These are phyloP conservation scores for Bos javanicus DNA, from an alignment of 2,113 vertebrate species.

Conservation along the genomic window DNA sequence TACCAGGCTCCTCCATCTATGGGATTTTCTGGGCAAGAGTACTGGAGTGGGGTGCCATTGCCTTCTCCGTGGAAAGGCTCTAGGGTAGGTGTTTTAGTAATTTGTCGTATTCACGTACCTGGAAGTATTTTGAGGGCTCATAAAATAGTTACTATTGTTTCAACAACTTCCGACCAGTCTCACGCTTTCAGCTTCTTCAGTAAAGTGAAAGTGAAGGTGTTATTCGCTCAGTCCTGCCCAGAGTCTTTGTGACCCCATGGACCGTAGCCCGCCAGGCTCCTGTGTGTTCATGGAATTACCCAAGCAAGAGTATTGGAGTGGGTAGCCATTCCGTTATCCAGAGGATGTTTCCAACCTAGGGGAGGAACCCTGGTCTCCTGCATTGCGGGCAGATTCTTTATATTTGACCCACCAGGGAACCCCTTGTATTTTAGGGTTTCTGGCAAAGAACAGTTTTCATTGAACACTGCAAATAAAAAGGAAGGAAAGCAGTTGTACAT, in stretches of 20 bases:
- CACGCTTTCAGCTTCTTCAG: background rate
- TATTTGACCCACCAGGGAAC: background rate
- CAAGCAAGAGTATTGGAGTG: background rate
- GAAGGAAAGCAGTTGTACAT: background rate
- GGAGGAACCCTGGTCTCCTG: background rate
- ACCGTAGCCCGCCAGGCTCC: background rate
- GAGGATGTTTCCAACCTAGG: background rate
- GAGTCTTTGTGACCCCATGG: background rate
- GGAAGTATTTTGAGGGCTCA: background rate
- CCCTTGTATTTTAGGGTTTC: background rate
- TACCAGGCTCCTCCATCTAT: too few relatives aligned
- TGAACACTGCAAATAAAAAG: background rate
- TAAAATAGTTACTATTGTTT: background rate
- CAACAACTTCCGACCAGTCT: background rate
- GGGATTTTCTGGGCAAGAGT: too few relatives aligned
- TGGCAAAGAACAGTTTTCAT: background rate
- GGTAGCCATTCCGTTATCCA: background rate
- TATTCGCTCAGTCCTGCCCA: background rate
- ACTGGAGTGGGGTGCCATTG: too few relatives aligned
- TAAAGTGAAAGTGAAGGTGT: background rate
- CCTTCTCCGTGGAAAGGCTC: background rate
- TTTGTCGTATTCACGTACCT: too few relatives aligned
- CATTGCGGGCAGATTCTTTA: background rate
- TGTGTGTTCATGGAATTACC: background rate
- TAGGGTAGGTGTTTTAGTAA: background rate